Percentiles rank a stretch among this genome's conserved stretches.
Evolutionary conservation across 2,113 vertebrate species (phyloP).

Genomic region (Hydropotes inermis): DNA sequence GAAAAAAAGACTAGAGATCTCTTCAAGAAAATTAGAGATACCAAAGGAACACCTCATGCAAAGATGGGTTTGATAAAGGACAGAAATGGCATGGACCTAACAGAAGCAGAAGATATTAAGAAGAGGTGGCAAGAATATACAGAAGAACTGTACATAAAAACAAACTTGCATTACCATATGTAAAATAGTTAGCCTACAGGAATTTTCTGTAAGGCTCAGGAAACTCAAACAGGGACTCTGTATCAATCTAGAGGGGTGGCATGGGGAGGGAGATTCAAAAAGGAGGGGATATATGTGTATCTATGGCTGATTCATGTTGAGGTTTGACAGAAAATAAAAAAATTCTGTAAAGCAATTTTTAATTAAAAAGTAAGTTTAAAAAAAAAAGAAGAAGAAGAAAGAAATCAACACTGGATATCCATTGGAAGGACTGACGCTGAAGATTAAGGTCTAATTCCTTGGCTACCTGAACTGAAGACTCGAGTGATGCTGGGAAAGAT

Average conservation of each 20-base stretch:
- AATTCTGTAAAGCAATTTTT: background rate
- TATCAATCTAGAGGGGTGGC: background rate
- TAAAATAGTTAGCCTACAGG: background rate
- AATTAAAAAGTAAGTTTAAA: background rate
- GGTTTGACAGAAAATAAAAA: background rate
- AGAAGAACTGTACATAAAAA: too few species aligned
- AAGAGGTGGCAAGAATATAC: too few species aligned
- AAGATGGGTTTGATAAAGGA: too few species aligned
- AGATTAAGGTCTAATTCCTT: background rate
- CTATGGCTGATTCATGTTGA: background rate
- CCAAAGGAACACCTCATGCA: too few species aligned
- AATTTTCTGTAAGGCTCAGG: background rate
- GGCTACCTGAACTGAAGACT: background rate
- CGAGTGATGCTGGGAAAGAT: background rate
- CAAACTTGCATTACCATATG: background rate
- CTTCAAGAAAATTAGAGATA: too few species aligned
- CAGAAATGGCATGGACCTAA: too few species aligned
- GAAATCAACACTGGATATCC: background rate
- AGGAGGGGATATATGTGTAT: background rate
- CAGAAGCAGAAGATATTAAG: too few species aligned
- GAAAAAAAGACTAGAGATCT: too few species aligned
- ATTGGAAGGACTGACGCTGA: background rate
- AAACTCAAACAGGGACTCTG: background rate
- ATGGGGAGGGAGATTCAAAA: background rate
- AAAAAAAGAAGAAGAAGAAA: background rate